Percentiles rank a stretch among this genome's conserved stretches.
Conservation (phyloP, 2,113 vertebrate genomes). For the Sardina pilchardus region DNA sequence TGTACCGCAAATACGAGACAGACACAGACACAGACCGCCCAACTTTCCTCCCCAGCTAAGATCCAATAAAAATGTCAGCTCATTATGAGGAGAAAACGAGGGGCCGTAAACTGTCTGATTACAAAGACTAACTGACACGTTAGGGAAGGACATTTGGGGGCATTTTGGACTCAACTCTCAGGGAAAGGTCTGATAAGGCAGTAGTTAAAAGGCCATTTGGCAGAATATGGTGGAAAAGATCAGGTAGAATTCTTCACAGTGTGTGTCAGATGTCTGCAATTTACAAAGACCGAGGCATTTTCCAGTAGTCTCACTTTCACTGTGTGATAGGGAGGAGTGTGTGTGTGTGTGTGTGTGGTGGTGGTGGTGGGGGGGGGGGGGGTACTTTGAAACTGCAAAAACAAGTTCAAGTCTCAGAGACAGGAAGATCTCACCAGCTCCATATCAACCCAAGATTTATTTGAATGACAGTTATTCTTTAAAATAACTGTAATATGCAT, state of each 20-base stretch:
- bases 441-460: not conserved
- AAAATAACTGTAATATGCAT: no score
- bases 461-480: not conserved
- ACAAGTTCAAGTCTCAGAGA: not conserved
- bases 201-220: constrained; percentile 18
- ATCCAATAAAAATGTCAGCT: not conserved
- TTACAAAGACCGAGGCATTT: not conserved
- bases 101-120: not conserved
- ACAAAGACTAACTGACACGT: not conserved
- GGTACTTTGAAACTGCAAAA: not conserved
- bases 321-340: not conserved
- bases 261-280: constrained; percentile 28
- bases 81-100: not conserved
- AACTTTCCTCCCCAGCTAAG: not conserved
- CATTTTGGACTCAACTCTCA: not conserved
- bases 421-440: not conserved
- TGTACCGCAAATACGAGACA: not conserved
- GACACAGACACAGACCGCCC: no score
- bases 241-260: constrained; percentile 45
- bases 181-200: not conserved
- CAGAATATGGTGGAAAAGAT: constrained; percentile 3
- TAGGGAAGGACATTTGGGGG: not conserved
- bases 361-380: no score
- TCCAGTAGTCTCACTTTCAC: not conserved
- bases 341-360: no score